phyloP scores from a whole-genome alignment of 2,797 vertebrate species.

The Brachymystax lenok region DNA sequence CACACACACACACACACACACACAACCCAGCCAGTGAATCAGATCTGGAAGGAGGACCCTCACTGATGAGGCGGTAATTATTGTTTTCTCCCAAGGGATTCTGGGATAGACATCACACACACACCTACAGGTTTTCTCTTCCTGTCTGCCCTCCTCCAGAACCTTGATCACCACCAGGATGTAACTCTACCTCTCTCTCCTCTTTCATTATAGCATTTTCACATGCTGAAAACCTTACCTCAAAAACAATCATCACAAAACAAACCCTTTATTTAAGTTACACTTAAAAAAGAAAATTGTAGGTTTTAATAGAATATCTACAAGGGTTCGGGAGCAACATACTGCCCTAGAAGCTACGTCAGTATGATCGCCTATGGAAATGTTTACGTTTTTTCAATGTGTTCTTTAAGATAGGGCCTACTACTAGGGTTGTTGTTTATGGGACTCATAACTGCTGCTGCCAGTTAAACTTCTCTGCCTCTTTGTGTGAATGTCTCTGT shows the following conservation, averaged over 20 bases:
- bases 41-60: constrained; percentile 45
- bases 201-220: constrained; percentile 36
- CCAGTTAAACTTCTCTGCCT: neutral
- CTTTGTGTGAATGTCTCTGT: neutral
- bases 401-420: neutral
- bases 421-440: neutral
- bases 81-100: constrained; percentile 60
- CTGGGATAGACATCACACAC: constrained; percentile 54
- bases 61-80: constrained; percentile 68
- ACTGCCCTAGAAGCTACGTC: no score
- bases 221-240: constrained; percentile 30
- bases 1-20: neutral
- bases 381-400: neutral
- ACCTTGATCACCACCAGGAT: neutral
- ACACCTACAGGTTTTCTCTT: constrained; percentile 23
- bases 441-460: neutral
- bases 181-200: neutral
- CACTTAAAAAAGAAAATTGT: neutral
- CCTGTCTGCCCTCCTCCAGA: neutral
- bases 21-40: constrained; percentile 29
- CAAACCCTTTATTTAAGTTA: neutral
- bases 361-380: neutral
- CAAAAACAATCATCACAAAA: constrained; percentile 29
- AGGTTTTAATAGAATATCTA: neutral
- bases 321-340: neutral